A percentile compares a stretch with the other conserved stretches of the same genome.
Evolutionary conservation across 2,113 vertebrate genomes (phyloP).

Genomic region (Elgaria multicarinata): DNA sequence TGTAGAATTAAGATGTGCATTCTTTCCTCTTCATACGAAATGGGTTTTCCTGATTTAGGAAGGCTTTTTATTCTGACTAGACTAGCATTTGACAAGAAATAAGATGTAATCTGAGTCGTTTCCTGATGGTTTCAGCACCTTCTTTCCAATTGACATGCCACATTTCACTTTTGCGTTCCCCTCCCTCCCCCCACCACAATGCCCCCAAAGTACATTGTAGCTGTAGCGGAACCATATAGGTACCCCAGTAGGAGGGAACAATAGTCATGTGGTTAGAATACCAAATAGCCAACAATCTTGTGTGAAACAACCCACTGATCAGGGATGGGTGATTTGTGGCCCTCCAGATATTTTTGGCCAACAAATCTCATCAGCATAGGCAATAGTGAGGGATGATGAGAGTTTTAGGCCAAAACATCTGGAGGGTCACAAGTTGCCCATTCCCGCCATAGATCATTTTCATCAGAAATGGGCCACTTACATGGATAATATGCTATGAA

Average conservation of each 20-base stretch:
- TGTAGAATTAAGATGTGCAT: background rate
- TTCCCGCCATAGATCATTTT: no score
- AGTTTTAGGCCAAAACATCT: background rate
- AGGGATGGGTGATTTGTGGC: background rate
- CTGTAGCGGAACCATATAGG: background rate
- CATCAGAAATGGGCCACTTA: no score
- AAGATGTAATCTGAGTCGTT: background rate
- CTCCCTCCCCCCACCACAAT: background rate
- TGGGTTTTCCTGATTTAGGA: background rate
- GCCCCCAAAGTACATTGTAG: background rate
- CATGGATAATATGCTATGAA: no score
- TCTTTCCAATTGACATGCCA: slow-evolving; percentile 7
- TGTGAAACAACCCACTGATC: background rate
- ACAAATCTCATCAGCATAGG: background rate
- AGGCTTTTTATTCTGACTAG: background rate
- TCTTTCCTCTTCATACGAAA: slow-evolving; percentile 20
- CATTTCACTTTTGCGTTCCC: slow-evolving; percentile 9
- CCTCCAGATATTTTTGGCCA: background rate
- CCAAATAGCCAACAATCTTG: background rate
- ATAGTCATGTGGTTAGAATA: background rate
- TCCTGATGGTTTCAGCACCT: background rate
- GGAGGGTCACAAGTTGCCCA: background rate
- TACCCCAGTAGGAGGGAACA: background rate
- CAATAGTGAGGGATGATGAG: background rate
- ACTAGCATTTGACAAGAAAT: slow-evolving; percentile 33